Percentiles rank a stretch among this genome's conserved stretches.
Conservation (phyloP, 1,140 invertebrate species). For the Heterodera schachtii region DNA sequence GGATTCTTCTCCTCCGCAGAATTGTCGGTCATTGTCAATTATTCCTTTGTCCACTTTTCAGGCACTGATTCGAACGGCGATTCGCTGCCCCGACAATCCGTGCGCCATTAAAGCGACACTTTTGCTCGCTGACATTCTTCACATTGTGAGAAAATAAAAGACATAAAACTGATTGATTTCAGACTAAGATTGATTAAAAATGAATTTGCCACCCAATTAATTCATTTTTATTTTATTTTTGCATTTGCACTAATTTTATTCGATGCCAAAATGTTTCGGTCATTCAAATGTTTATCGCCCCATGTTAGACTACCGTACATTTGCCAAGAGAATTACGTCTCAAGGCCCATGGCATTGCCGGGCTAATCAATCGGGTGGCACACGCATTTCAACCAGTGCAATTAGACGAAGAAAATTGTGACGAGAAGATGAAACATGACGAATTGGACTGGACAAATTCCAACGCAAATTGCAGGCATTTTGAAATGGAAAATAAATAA, state of each 20-base stretch:
- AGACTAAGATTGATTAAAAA: too few relatives aligned
- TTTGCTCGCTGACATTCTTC: background rate
- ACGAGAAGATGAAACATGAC: background rate
- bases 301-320: background rate
- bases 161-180: too few relatives aligned
- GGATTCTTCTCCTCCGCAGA: too few relatives aligned
- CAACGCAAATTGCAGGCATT: background rate
- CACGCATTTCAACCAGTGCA: background rate
- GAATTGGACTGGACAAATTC: background rate
- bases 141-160: background rate
- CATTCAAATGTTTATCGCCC: background rate
- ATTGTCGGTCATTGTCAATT: too few relatives aligned
- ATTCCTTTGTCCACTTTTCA: background rate
- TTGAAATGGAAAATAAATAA: background rate
- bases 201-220: too few relatives aligned
- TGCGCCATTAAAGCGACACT: background rate
- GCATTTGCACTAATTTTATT: background rate
- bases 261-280: background rate
- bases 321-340: constrained; percentile 10
- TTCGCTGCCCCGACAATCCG: background rate
- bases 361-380: background rate
- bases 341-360: background rate
- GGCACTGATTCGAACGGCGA: background rate
- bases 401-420: background rate
- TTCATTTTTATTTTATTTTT: too few relatives aligned